phyloP scores from a whole-genome alignment of 2,888 invertebrate genomes.

The Diplolepis rosae region DNA sequence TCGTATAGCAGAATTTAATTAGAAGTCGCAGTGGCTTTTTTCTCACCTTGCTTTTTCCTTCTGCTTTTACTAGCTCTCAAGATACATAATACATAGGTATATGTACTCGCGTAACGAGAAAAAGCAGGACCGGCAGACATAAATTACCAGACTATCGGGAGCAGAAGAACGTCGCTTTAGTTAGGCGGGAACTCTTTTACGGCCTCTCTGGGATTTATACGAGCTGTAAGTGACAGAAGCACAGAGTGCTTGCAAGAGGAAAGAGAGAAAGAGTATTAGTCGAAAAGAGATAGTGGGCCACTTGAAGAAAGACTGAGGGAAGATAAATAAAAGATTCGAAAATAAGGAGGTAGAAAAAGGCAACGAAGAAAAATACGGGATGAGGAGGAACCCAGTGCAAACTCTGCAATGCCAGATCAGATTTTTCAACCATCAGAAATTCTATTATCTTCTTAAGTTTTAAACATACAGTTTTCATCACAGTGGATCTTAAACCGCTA shows the following conservation, averaged over 20 bases:
- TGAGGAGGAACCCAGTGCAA: conserved; percentile 6
- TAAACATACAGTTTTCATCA: not conserved
- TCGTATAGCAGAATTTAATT: no score
- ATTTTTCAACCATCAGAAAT: conserved; percentile 26
- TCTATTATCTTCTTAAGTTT: conserved; percentile 26
- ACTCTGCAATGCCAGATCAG: conserved; percentile 15
- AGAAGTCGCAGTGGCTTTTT: no score
- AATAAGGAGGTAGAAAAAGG: conserved; percentile 18
- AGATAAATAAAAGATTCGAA: conserved; percentile 23
- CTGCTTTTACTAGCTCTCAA: not conserved
- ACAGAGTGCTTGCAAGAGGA: conserved; percentile 46
- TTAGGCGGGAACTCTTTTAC: conserved; percentile 62
- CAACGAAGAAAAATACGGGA: conserved; percentile 33
- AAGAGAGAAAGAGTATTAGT: conserved; percentile 20
- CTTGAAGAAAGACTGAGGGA: conserved; percentile 30
- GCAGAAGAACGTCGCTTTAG: conserved; percentile 56
- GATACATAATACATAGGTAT: conserved; percentile 39
- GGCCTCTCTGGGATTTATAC: conserved; percentile 64
- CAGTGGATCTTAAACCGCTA: no score
- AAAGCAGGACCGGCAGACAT: conserved; percentile 49
- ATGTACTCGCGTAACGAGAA: conserved; percentile 41
- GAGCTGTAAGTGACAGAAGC: conserved; percentile 66
- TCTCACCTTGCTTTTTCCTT: not conserved
- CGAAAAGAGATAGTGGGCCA: conserved; percentile 15
- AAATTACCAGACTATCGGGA: conserved; percentile 64